Base-by-base conservation (phyloP, 2,888 invertebrate species). In the Epirrhoe alternata region DNA sequence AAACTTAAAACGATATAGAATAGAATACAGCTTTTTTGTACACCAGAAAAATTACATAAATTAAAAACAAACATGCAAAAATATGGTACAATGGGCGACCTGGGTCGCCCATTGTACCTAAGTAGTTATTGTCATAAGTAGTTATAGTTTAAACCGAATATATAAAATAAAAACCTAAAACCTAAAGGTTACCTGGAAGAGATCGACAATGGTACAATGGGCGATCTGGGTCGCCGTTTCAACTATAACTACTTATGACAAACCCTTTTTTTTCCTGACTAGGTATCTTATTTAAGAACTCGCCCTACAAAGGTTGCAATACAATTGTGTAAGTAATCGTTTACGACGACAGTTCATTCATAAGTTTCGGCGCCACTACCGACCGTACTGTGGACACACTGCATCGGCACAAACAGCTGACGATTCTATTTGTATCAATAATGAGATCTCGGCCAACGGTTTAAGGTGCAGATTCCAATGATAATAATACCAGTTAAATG, bases 231-330 rank as follows among this genome's bases (percentile, higher is more conserved):
- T n/a, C n/a, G n/a, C n/a, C 24, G 24, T 24, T 24, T 24, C 3
- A 24, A 24, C 24, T 24, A 3, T 49, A 61, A 54, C 10, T 33
- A 33, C 14, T 8, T 8, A 35, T 35, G 35, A 35, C 35, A 35
- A 35, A 10, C 10, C n/a, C n/a, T n/a, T n/a, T 12, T 12, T 14
- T 45, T 12, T n/a, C 1, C n/a, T 14, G 6, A n/a, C 12, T 45
- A 14, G 31, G n/a, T n/a, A 52, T n/a, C 35, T 33, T 33, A 1
- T 8, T 33, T 31, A 52, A n/a, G 2, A 53, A 64, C 58, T 57
- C 47, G 57, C 14, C 63, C 57, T 57, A 58, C 57, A 64, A 57
- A 57, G 17, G 35, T 50, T 38, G 53, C 24, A 55, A 50, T 50
- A 17, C 45, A 2, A 10, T 58, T 64, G 35, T 24, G 30, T 45